Evolutionary conservation across 2,113 vertebrate genomes (phyloP).

Genomic region (Ibidorhyncha struthersii): DNA sequence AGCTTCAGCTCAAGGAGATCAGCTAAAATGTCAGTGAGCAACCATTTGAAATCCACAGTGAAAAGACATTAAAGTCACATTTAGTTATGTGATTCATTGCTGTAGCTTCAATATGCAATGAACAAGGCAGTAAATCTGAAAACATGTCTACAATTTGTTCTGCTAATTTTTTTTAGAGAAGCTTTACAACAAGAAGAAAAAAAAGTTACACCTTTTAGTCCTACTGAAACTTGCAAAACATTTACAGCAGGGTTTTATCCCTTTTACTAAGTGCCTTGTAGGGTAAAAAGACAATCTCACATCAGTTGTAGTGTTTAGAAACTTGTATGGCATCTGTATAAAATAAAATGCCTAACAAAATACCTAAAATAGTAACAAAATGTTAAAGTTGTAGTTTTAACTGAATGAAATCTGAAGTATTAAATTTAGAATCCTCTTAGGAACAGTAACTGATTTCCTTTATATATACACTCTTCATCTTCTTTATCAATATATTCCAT

Average conservation of each 20-base stretch:
- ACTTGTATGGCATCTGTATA: not conserved
- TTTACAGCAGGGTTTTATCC: not conserved
- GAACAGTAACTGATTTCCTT: not conserved
- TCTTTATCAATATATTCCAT: not conserved
- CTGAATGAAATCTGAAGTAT: not conserved
- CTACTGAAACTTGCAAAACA: not conserved
- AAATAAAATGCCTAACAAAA: not conserved
- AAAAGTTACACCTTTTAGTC: not conserved
- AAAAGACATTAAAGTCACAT: conserved; percentile 20
- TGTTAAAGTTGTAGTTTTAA: not conserved
- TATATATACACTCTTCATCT: not conserved
- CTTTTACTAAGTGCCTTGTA: not conserved
- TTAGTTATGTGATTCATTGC: conserved; percentile 17
- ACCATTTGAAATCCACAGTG: not conserved
- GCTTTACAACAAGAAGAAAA: not conserved
- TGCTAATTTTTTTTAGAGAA: not conserved
- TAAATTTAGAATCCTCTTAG: not conserved
- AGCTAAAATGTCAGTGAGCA: conserved; percentile 15
- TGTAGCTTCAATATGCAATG: conserved; percentile 30
- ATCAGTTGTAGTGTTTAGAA: not conserved
- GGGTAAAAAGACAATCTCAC: not conserved
- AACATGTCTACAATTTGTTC: conserved; percentile 13
- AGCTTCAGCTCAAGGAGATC: not conserved
- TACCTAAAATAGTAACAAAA: not conserved
- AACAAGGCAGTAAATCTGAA: conserved; percentile 30